A percentile compares a stretch with the other conserved stretches of the same genome.
Evolutionary conservation across 2,888 invertebrate genomes (phyloP).

Genomic region (Amphimallon solstitiale): DNA sequence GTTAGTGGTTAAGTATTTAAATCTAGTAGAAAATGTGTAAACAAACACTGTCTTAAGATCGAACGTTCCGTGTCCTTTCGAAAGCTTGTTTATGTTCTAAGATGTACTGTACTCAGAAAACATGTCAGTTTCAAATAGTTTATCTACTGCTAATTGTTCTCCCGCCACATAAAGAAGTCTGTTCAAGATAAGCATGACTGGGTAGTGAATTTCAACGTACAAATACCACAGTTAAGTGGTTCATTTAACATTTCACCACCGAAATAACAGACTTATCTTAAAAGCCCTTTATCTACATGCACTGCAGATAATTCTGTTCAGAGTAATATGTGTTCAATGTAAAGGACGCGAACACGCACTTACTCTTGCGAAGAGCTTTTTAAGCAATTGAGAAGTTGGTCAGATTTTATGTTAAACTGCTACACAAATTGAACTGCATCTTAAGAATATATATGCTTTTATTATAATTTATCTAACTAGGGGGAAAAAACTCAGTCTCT

Average conservation of each 20-base stretch:
- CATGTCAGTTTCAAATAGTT: slow-evolving; percentile 20
- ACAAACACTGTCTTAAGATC: slow-evolving; percentile 8
- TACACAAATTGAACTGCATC: too few relatives aligned
- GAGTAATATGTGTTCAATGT: slow-evolving; percentile 5
- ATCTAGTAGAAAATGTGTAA: slow-evolving; percentile 13
- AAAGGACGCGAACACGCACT: slow-evolving; percentile 9
- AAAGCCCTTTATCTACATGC: slow-evolving; percentile 43
- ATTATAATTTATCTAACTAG: too few relatives aligned
- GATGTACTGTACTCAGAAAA: background rate
- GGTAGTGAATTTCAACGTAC: slow-evolving; percentile 30
- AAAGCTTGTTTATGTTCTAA: slow-evolving; percentile 12
- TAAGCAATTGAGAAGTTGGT: slow-evolving; percentile 6
- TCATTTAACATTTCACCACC: slow-evolving; percentile 46
- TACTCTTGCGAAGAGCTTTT: slow-evolving; percentile 7
- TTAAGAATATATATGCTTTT: too few relatives aligned
- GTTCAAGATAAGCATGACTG: slow-evolving; percentile 19
- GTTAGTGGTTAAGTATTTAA: slow-evolving; percentile 5
- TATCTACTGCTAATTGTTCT: slow-evolving; percentile 34
- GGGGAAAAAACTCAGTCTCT: too few relatives aligned
- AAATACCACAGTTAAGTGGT: slow-evolving; percentile 41
- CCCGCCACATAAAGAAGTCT: slow-evolving; percentile 34
- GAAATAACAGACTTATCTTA: slow-evolving; percentile 42
- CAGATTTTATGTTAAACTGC: background rate
- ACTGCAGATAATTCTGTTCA: slow-evolving; percentile 25
- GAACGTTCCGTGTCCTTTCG: slow-evolving; percentile 5